phyloP scores from a whole-genome alignment of 2,113 vertebrate species.

The Odontesthes bonariensis region DNA sequence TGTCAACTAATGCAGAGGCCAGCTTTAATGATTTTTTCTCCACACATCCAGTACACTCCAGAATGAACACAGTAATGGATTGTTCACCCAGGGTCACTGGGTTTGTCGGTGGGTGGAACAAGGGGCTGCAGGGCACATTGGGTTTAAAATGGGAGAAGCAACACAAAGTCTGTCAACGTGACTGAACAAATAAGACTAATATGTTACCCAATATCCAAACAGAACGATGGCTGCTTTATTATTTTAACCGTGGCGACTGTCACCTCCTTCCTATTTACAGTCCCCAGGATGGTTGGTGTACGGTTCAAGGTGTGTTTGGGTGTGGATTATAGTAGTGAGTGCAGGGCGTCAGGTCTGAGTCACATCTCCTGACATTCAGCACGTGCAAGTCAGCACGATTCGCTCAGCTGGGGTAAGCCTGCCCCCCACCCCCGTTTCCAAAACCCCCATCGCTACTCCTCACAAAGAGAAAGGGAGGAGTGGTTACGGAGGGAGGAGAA shows the following conservation, averaged over 20 bases:
- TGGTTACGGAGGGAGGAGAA: constrained; percentile 30
- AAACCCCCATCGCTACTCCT: constrained; percentile 31
- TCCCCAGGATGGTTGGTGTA: constrained; percentile 26
- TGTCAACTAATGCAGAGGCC: constrained; percentile 35
- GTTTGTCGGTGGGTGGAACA: constrained; percentile 73
- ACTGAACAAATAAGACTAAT: constrained; percentile 15
- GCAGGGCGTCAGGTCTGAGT: constrained; percentile 73
- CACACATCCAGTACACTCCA: constrained; percentile 24
- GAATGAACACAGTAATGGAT: constrained; percentile 62
- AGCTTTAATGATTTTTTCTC: constrained; percentile 27
- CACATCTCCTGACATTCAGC: constrained; percentile 80
- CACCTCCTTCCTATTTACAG: constrained; percentile 31
- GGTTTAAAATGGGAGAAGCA: constrained; percentile 28
- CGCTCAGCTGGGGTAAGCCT: constrained; percentile 73
- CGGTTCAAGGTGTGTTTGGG: constrained; percentile 61
- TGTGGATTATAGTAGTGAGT: constrained; percentile 38
- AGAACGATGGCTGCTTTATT: too few relatives aligned
- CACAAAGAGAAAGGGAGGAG: constrained; percentile 79
- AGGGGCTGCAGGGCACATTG: constrained; percentile 40
- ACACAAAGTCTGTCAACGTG: constrained; percentile 18
- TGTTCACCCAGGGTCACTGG: constrained; percentile 71
- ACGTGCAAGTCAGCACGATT: constrained; percentile 84
- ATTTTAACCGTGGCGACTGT: constrained; percentile 3
- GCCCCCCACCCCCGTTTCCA: neutral
- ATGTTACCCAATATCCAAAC: neutral